A percentile compares a stretch with the other conserved stretches of the same genome.
Evolutionary conservation across 2,113 vertebrate species (phyloP).

Genomic region (Melanostigma gelatinosum): DNA sequence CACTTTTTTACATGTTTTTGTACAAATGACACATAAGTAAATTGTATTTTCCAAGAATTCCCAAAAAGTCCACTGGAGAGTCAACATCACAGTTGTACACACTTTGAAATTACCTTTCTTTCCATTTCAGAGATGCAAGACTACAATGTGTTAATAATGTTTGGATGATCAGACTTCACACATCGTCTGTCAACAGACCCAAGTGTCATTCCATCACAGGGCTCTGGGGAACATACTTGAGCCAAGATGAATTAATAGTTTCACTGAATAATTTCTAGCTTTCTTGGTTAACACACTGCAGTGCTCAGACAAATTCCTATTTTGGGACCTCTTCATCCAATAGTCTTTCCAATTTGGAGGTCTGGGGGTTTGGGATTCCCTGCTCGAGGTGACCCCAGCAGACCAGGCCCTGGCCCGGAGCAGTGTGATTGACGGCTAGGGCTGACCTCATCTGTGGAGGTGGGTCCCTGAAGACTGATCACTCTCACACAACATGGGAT

Average conservation of each 20-base stretch:
- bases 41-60: neutral
- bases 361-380: constrained; percentile 54
- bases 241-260: constrained; percentile 30
- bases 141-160: constrained; percentile 7
- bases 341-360: constrained; percentile 49
- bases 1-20: neutral
- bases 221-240: constrained; percentile 3
- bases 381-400: constrained; percentile 65
- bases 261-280: constrained; percentile 26
- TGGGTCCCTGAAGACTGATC: constrained; percentile 77
- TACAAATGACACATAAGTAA: neutral
- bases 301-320: constrained; percentile 22
- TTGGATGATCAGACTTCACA: constrained; percentile 26
- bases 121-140: constrained; percentile 5
- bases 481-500: constrained; percentile 71
- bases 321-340: constrained; percentile 23
- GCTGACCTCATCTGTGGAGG: constrained; percentile 75
- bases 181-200: constrained; percentile 11
- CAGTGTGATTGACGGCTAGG: constrained; percentile 75
- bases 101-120: neutral
- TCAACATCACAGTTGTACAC: neutral
- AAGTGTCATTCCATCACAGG: constrained; percentile 2
- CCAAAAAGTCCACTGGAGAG: neutral
- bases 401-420: constrained; percentile 46
- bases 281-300: constrained; percentile 23